Evolutionary conservation across 2,113 vertebrate genomes (phyloP), one percentile per base, ranked within the genome.

Genomic region (Alligator mississippiensis): DNA sequence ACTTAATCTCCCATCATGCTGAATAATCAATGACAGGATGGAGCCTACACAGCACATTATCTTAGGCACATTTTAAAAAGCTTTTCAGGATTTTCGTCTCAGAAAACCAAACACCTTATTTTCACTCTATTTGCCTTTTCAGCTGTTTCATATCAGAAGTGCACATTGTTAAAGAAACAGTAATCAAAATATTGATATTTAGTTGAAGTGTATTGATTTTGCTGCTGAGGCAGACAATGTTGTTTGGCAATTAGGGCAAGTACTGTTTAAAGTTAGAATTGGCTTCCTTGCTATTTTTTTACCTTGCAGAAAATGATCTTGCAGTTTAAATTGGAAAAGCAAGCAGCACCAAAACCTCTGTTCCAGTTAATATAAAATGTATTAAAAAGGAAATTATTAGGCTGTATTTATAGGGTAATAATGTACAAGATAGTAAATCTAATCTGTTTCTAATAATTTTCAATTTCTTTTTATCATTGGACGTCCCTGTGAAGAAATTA

Each of bases 121-220:
- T 93, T 87, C 77, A 27, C 85, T 89, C 90, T 22, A 30, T 76
- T 93, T 91, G 34, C 21, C 28, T 25, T 81, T 93, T 88, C 68
- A 93, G 13, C 13, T 60, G 30, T 85, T 82, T 92, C 80, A 80
- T 19, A 78, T 87, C 59, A 92, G 14, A 22, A 58, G 8, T 28
- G 22, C 22, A 63, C 4, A 76, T 18, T 72, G 30, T 87, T 78
- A 30, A 63, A 90, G 89, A 77, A 38, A 34, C 47, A 9, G 7
- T 91, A 91, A 91, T 88, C 88, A 93, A 85, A 89, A 80, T 78
- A 85, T 82, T 87, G 79, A 61, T 90, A 87, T 85, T 93, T 85
- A 55, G 24, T 81, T 94, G 63, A 90, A 90, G 5, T 80, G 5
- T 28, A 80, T 88, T 90, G 66, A 82, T 87, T 93, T 94, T 91